Evolutionary conservation across 2,113 vertebrate species (phyloP).

Genomic region (Gavia stellata): DNA sequence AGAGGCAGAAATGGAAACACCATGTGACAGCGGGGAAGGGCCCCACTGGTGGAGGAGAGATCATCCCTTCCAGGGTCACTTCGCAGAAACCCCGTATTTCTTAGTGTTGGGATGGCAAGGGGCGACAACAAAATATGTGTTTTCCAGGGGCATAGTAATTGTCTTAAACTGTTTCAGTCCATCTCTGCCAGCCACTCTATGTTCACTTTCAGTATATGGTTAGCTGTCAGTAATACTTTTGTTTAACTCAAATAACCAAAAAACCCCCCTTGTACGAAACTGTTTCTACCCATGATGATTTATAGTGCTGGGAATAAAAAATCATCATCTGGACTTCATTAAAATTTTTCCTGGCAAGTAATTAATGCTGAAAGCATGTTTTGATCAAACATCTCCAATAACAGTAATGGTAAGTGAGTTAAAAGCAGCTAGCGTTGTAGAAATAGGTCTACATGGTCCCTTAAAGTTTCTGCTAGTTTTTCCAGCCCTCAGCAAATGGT

Average conservation of each 20-base stretch:
- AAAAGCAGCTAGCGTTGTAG: background rate
- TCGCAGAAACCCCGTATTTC: background rate
- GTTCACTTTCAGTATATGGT: background rate
- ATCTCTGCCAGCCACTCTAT: background rate
- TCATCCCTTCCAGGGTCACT: background rate
- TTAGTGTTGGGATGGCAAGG: background rate
- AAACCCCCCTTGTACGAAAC: background rate
- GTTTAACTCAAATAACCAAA: background rate
- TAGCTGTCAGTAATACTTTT: background rate
- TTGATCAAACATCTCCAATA: background rate
- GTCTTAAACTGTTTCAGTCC: background rate
- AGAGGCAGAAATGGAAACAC: background rate
- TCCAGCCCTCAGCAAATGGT: conserved; percentile 76
- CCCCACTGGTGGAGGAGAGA: background rate
- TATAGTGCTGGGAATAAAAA: conserved; percentile 46
- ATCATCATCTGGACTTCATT: conserved; percentile 21
- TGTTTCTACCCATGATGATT: background rate
- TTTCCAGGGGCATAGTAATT: background rate
- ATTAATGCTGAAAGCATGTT: conserved; percentile 29
- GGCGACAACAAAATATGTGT: background rate
- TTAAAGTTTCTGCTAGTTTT: conserved; percentile 54
- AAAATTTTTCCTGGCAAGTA: conserved; percentile 38
- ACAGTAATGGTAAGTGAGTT: background rate
- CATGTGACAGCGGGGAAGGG: background rate
- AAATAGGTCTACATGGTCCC: background rate